phyloP scores from a whole-genome alignment of 2,797 vertebrate species.

The Sylvilagus floridanus region DNA sequence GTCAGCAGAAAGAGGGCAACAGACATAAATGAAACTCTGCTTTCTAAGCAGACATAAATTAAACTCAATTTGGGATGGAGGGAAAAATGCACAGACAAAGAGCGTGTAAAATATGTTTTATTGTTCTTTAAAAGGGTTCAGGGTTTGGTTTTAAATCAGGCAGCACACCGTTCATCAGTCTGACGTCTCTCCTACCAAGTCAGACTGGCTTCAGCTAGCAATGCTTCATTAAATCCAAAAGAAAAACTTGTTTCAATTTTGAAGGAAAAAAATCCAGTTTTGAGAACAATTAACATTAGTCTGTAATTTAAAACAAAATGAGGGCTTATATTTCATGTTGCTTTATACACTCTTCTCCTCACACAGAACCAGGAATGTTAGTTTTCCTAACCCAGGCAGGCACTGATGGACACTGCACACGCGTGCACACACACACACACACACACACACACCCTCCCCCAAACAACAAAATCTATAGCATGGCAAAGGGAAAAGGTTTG shows the following conservation, averaged over 20 bases:
- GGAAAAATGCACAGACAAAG: conserved; percentile 62
- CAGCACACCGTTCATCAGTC: conserved; percentile 78
- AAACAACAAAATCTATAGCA: conserved; percentile 60
- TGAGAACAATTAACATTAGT: conserved; percentile 80
- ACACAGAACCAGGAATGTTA: conserved; percentile 63
- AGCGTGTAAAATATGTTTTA: conserved; percentile 79
- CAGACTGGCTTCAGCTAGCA: conserved; percentile 73
- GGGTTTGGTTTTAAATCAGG: conserved; percentile 81
- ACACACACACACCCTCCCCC: background rate
- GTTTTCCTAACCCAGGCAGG: conserved; percentile 71
- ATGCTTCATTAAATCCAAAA: conserved; percentile 75
- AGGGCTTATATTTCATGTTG: conserved; percentile 62
- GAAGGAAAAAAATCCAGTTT: conserved; percentile 78
- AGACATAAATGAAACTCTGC: conserved; percentile 31
- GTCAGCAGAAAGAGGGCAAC: background rate
- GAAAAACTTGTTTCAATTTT: conserved; percentile 63
- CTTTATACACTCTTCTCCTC: conserved; percentile 62
- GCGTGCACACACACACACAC: rapidly evolving
- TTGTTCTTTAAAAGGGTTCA: conserved; percentile 81
- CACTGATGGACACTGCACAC: conserved; percentile 44
- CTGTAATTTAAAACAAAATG: conserved; percentile 74
- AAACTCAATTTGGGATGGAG: conserved; percentile 35
- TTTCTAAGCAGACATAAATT: conserved; percentile 25
- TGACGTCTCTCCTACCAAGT: conserved; percentile 68
- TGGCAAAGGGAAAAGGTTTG: conserved; percentile 71